A percentile compares a stretch with the other conserved stretches of the same genome.
Conservation (phyloP, 1,140 invertebrate genomes). For the Monomorium pharaonis region DNA sequence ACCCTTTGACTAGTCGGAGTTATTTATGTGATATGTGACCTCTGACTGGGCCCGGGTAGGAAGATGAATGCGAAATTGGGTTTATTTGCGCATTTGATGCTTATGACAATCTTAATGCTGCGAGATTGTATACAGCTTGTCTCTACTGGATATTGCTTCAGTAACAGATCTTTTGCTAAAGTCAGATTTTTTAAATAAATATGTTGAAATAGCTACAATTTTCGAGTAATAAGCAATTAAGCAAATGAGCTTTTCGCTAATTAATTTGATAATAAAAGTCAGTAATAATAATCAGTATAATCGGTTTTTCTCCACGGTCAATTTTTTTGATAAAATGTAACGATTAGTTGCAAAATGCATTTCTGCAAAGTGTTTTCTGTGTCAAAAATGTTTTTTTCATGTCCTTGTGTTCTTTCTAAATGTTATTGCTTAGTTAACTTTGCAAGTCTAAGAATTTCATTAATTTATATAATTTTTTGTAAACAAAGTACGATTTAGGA, state of each 20-base stretch:
- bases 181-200: background rate
- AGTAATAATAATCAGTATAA: no score
- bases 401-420: no score
- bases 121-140: background rate
- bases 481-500: no score
- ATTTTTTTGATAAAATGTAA: no score
- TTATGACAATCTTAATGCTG: background rate
- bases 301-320: no score
- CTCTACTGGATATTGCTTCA: background rate
- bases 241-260: background rate
- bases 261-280: no score
- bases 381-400: no score
- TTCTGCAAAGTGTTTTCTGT: no score
- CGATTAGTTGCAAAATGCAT: no score
- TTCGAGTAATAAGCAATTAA: background rate
- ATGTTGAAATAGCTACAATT: background rate
- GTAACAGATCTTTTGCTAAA: background rate
- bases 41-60: background rate
- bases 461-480: no score
- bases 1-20: conserved; percentile 37
- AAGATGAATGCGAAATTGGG: conserved; percentile 18
- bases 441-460: no score
- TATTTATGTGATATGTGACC: conserved; percentile 9
- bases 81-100: background rate
- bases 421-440: no score